phyloP scores from a whole-genome alignment of 2,113 vertebrate species.

The Dicrurus megarhynchus region DNA sequence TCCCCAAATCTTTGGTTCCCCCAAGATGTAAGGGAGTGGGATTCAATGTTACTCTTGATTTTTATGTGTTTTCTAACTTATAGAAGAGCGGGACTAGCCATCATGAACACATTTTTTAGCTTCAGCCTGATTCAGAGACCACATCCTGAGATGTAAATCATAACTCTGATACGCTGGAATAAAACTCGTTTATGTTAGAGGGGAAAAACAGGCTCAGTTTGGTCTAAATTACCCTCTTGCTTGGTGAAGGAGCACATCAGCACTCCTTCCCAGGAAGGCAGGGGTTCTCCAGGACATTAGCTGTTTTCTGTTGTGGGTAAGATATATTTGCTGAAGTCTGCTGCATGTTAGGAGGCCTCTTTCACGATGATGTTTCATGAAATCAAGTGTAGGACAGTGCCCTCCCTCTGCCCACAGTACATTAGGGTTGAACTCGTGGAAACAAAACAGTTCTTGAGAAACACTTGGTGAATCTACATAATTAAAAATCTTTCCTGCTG shows the following conservation, averaged over 20 bases:
- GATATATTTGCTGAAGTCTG: neutral
- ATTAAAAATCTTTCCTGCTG: constrained; percentile 65
- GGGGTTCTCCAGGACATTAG: neutral
- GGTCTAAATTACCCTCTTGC: neutral
- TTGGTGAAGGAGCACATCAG: neutral
- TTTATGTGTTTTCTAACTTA: neutral
- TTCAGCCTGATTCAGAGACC: neutral
- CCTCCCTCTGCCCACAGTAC: neutral
- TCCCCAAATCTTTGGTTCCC: neutral
- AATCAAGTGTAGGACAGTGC: neutral
- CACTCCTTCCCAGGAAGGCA: neutral
- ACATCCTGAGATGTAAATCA: neutral
- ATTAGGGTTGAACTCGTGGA: neutral
- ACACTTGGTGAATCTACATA: constrained; percentile 38
- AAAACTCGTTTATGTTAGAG: neutral
- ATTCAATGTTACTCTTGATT: neutral
- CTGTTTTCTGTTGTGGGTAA: neutral
- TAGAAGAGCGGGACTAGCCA: neutral
- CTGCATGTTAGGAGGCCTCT: neutral
- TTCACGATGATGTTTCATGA: neutral
- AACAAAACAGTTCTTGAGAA: constrained; percentile 45
- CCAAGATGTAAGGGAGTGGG: neutral
- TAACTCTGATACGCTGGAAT: neutral
- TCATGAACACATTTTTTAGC: neutral
- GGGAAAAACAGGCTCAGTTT: neutral